A percentile compares a stretch with the other conserved stretches of the same genome.
These are phyloP conservation scores for Ceyx cyanopectus DNA, from an alignment of 2,113 vertebrate species.

Conservation along the genomic window DNA sequence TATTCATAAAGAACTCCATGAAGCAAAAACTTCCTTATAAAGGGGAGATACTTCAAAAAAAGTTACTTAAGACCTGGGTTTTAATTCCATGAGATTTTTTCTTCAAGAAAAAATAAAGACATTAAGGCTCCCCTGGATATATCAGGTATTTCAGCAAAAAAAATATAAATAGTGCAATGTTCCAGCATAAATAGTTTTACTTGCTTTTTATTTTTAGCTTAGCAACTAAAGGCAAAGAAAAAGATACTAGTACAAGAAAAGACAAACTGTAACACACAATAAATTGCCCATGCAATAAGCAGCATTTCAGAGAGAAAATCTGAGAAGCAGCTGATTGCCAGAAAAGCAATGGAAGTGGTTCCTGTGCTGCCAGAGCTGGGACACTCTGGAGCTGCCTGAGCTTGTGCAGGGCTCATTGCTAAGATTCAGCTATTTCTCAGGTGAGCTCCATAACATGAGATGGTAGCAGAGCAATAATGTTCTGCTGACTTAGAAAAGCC, in stretches of 20 bases:
- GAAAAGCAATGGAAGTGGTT: background rate
- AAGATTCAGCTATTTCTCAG: conserved; percentile 34
- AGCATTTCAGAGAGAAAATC: conserved; percentile 2
- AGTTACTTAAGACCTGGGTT: background rate
- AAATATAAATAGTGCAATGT: background rate
- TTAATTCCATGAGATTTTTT: background rate
- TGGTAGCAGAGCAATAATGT: background rate
- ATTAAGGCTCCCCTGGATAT: background rate
- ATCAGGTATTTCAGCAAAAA: background rate
- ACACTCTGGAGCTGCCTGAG: background rate
- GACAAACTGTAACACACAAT: background rate
- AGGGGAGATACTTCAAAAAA: background rate
- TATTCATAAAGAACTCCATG: background rate
- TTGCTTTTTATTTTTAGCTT: background rate
- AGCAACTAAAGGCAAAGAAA: background rate
- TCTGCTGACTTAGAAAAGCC: conserved; percentile 21
- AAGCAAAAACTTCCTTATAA: background rate
- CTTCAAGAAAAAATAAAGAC: background rate
- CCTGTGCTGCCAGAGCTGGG: conserved; percentile 37
- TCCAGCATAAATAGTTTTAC: background rate
- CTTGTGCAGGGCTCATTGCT: background rate
- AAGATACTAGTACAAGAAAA: background rate
- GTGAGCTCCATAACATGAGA: fast-evolving
- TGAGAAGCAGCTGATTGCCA: conserved; percentile 38
- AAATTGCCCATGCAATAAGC: background rate